Evolutionary conservation across 2,888 invertebrate species (phyloP), one percentile per base, ranked within the genome.

Genomic region (Lepidochitona cinerea): DNA sequence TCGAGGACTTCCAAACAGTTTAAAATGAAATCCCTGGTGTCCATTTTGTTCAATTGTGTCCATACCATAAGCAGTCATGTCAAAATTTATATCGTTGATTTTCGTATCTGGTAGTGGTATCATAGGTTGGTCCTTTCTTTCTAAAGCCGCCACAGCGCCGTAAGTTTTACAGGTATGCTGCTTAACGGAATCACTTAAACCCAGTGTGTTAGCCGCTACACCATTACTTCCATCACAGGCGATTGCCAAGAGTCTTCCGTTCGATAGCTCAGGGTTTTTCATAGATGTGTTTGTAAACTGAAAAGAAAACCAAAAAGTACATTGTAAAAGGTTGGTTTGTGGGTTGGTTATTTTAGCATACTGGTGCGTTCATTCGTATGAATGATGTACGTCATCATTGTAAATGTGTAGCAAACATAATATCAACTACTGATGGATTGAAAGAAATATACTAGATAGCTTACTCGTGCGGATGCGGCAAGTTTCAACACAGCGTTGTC

Each of bases 111-210:
- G 78, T 18, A 76, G 70, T 9, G 80, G 78, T 26, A 79, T 73
- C 37, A 79, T 78, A 6, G 81, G 79, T 35, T 84, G 77, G 52
- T 84, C 83, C 12, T 75, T 72, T 18, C 87, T 71, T 52, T 87
- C 87, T 35, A 89, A 74, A 68, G 85, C 84, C 5, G 89, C 88
- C 59, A 87, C 83, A 5, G 89, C 88, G 7, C 89, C 88, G 75
- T 85, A 89, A 1, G 87, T 81, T 12, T 81, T 75, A 71, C 86
- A 88, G 0, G 87, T 83, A 71, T 86, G 86, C 71, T 86, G 82
- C 3, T 80, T 72, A 68, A 82, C 85, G 54, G 87, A 87, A 68
- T 89, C 89, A 37, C 84, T 87, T n/a, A 89, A 78, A 0, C 88
- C 88, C 1, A 89, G 82, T 26, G 85, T 71, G 29, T 85, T 71